These are phyloP conservation scores for Penelope pileata DNA, from an alignment of 2,113 vertebrate species.

Conservation along the genomic window DNA sequence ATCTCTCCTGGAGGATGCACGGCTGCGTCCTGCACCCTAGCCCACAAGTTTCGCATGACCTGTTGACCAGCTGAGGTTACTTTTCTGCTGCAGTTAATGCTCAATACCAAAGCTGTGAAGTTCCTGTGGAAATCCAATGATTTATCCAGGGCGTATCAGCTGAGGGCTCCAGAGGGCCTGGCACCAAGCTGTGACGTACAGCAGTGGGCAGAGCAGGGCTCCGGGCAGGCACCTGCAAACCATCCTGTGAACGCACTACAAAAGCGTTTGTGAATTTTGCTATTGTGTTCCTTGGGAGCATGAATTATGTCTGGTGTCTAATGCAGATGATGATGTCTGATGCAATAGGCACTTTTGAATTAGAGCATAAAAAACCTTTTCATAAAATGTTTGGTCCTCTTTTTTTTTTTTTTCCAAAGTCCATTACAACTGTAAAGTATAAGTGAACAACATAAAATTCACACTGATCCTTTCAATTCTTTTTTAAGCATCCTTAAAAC, in stretches of 20 bases:
- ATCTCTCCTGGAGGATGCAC: accelerated
- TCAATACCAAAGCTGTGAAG: not conserved
- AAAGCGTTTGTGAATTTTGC: not conserved
- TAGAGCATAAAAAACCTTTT: not conserved
- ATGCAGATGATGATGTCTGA: not conserved
- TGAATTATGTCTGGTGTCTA: not conserved
- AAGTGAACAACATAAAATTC: not conserved
- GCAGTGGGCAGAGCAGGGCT: not conserved
- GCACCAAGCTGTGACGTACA: not conserved
- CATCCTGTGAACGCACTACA: not conserved
- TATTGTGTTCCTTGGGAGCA: accelerated
- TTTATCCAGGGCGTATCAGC: not conserved
- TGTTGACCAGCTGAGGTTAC: not conserved
- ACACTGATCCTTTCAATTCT: not conserved
- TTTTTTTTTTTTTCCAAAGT: not conserved
- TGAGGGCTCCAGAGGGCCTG: not conserved
- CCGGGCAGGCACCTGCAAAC: not conserved
- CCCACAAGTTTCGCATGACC: not conserved
- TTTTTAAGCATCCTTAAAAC: slow-evolving; percentile 49
- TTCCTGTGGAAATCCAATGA: not conserved
- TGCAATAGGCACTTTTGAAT: not conserved
- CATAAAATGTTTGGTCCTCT: not conserved
- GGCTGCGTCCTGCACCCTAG: accelerated
- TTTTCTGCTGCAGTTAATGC: not conserved
- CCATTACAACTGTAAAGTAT: not conserved